Percentiles rank a stretch among this genome's conserved stretches.
phyloP scores from a whole-genome alignment of 2,797 vertebrate species.

The Micromesistius poutassou region DNA sequence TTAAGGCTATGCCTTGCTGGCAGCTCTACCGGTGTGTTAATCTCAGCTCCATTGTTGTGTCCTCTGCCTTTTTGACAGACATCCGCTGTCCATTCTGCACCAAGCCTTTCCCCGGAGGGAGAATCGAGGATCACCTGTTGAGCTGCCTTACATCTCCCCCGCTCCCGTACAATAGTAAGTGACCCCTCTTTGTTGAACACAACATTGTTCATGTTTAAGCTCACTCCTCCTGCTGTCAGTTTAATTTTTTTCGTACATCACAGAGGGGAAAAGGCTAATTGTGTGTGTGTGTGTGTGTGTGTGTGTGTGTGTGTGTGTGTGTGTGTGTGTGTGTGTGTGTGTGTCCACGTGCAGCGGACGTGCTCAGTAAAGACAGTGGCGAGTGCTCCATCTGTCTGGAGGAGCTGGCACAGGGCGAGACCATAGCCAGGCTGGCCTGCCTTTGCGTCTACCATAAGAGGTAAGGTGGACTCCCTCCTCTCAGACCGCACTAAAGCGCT shows the following conservation, averaged over 20 bases:
- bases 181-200: not conserved
- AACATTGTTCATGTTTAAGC: not conserved
- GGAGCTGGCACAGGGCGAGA: conserved; percentile 76
- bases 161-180: conserved; percentile 78
- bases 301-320: conserved; percentile 8
- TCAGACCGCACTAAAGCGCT: not conserved
- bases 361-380: conserved; percentile 77
- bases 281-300: not conserved
- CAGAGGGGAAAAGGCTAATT: not conserved
- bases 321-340: conserved; percentile 22
- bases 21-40: conserved; percentile 9
- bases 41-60: not conserved
- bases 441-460: conserved; percentile 82
- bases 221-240: not conserved
- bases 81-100: conserved; percentile 80
- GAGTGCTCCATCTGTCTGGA: conserved; percentile 81
- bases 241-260: not conserved
- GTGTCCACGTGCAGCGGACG: conserved; percentile 62
- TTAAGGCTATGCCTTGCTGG: conserved; percentile 5
- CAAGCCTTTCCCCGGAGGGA: conserved; percentile 75
- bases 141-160: conserved; percentile 79
- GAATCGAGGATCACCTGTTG: conserved; percentile 79
- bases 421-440: conserved; percentile 78
- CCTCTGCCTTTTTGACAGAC: conserved; percentile 48
- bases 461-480: conserved; percentile 44